Percentiles rank a stretch among this genome's conserved stretches.
Conservation (phyloP, 92 coral and sea anemone species). For the Zoanthus sansibaricus region DNA sequence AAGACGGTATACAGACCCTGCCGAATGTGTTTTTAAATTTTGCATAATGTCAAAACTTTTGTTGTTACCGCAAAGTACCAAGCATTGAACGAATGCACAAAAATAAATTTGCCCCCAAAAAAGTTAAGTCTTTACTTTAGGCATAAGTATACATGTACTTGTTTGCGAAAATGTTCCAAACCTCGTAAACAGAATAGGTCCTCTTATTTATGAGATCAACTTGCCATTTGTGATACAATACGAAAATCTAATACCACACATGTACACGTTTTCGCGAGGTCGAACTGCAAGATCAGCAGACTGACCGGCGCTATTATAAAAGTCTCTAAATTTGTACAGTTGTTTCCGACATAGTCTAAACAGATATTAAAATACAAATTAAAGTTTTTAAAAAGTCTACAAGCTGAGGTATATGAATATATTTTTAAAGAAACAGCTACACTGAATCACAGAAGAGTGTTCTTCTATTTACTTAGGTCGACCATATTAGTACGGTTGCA, state of each 20-base stretch:
- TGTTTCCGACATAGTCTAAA: neutral
- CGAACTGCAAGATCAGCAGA: neutral
- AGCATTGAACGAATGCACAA: too few species aligned
- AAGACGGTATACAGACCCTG: neutral
- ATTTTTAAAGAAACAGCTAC: neutral
- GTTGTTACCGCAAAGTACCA: neutral
- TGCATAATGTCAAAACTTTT: neutral
- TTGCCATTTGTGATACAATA: slow-evolving; percentile 15
- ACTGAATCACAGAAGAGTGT: neutral
- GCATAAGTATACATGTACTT: neutral
- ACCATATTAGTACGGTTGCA: neutral
- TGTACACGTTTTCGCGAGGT: slow-evolving; percentile 3
- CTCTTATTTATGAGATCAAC: slow-evolving; percentile 26
- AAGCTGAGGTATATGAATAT: neutral
- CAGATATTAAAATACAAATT: neutral
- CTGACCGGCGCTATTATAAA: slow-evolving; percentile 11
- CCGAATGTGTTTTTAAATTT: neutral
- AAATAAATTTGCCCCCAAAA: too few species aligned
- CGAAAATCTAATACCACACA: neutral
- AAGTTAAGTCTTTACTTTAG: neutral
- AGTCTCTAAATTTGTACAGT: neutral
- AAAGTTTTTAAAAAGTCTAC: neutral
- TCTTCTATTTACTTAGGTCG: neutral
- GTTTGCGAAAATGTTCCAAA: neutral
- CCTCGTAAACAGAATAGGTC: neutral